A percentile compares a stretch with the other conserved stretches of the same genome.
Conservation (phyloP, 1,140 invertebrate genomes). For the Aradophagus sp. region DNA sequence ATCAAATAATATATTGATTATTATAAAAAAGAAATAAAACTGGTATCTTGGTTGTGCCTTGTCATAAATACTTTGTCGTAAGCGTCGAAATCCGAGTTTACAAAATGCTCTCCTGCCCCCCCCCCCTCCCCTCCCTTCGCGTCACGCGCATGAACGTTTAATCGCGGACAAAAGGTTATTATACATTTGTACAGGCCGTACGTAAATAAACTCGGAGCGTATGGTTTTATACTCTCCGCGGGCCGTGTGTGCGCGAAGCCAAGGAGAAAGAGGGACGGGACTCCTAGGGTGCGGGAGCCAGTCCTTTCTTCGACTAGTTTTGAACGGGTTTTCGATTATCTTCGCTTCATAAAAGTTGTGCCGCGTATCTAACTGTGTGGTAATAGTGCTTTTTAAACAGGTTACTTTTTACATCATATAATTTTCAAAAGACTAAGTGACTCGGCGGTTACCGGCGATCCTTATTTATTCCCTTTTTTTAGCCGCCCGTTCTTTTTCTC, state of each 20-base stretch:
- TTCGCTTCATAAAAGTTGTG: slow-evolving; percentile 63
- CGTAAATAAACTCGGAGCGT: too few species aligned
- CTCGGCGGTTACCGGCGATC: slow-evolving; percentile 42
- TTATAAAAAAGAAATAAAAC: too few species aligned
- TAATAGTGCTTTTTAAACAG: slow-evolving; percentile 57
- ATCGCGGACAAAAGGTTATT: too few species aligned
- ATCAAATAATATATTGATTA: too few species aligned
- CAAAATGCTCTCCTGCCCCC: too few species aligned
- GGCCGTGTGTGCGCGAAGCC: neutral
- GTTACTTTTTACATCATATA: slow-evolving; percentile 56
- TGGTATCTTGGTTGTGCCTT: too few species aligned
- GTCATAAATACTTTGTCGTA: too few species aligned
- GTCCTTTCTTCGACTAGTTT: slow-evolving; percentile 57
- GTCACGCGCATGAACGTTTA: too few species aligned
- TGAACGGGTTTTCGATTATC: slow-evolving; percentile 67
- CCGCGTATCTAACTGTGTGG: slow-evolving; percentile 57
- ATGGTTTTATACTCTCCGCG: slow-evolving; percentile 23
- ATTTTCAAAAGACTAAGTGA: slow-evolving; percentile 57
- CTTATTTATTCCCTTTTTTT: slow-evolving; percentile 35
- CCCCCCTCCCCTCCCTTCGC: too few species aligned
- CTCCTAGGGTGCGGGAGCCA: slow-evolving; percentile 58
- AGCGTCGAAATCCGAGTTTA: too few species aligned
- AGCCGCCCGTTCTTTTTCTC: slow-evolving; percentile 8
- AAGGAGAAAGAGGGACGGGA: slow-evolving; percentile 53
- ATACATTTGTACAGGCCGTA: too few species aligned